Evolutionary conservation across 2,113 vertebrate species (phyloP).

Genomic region (Pygoscelis antarcticus): DNA sequence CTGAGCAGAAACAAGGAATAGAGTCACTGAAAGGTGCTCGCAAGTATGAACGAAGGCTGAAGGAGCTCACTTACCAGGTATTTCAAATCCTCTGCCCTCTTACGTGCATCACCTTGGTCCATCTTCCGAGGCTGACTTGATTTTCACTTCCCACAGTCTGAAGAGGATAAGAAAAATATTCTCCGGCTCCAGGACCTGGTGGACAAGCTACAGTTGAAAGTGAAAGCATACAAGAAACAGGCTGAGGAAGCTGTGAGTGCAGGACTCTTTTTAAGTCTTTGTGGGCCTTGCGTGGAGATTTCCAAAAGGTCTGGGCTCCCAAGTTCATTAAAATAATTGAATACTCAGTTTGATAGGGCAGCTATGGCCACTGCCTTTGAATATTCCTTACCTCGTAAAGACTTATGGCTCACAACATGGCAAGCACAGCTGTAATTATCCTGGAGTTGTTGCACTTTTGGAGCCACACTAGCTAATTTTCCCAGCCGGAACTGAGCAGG

Average conservation of each 20-base stretch:
- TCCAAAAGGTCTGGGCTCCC: background rate
- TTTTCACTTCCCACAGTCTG: slow-evolving; percentile 67
- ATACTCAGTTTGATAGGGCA: background rate
- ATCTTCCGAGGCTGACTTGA: background rate
- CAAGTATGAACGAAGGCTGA: slow-evolving; percentile 81
- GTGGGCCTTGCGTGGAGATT: slow-evolving; percentile 74
- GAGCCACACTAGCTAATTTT: background rate
- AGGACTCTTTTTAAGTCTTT: background rate
- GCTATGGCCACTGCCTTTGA: background rate
- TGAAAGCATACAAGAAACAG: slow-evolving; percentile 93
- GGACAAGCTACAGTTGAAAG: slow-evolving; percentile 88
- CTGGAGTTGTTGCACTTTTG: background rate
- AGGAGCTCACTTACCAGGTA: slow-evolving; percentile 84
- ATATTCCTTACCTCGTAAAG: background rate
- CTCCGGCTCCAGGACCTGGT: slow-evolving; percentile 80
- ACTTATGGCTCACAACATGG: background rate
- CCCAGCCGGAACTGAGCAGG: background rate
- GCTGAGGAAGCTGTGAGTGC: slow-evolving; percentile 87
- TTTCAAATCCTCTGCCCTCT: background rate
- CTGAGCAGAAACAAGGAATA: slow-evolving; percentile 76
- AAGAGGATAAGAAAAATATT: slow-evolving; percentile 85
- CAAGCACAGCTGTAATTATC: background rate
- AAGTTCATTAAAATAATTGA: background rate
- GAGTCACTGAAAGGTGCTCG: slow-evolving; percentile 79
- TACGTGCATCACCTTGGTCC: accelerated